Percentiles rank a stretch among this genome's conserved stretches.
Conservation (phyloP, 2,113 vertebrate species). For the Steatornis caripensis region DNA sequence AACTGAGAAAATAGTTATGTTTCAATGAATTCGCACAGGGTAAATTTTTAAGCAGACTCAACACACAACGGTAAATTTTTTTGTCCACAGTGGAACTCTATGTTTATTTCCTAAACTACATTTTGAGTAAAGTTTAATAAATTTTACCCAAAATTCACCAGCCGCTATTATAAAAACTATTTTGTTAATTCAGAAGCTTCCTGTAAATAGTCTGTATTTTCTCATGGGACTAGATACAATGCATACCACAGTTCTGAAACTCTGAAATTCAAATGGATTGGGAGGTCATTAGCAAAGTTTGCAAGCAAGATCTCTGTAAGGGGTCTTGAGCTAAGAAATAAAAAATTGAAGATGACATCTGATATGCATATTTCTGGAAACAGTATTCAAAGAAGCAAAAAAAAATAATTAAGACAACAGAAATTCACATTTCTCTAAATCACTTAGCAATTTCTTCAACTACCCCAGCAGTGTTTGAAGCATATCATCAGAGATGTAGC, state of each 20-base stretch:
- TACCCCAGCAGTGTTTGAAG: neutral
- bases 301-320: neutral
- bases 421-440: neutral
- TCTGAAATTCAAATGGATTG: neutral
- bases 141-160: neutral
- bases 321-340: neutral
- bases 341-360: neutral
- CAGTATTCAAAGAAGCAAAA: neutral
- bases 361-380: neutral
- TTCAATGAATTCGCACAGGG: neutral
- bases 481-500: neutral
- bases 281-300: neutral
- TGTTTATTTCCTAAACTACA: neutral
- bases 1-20: neutral
- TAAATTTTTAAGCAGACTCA: neutral
- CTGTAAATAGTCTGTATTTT: neutral
- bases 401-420: neutral
- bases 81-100: neutral
- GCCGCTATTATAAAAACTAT: neutral
- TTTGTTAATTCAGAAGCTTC: neutral
- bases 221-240: neutral
- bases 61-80: neutral
- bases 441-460: neutral
- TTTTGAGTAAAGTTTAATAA: neutral
- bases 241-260: neutral